phyloP scores from a whole-genome alignment of 2,797 vertebrate species.

The Bryconaethiops microstoma region DNA sequence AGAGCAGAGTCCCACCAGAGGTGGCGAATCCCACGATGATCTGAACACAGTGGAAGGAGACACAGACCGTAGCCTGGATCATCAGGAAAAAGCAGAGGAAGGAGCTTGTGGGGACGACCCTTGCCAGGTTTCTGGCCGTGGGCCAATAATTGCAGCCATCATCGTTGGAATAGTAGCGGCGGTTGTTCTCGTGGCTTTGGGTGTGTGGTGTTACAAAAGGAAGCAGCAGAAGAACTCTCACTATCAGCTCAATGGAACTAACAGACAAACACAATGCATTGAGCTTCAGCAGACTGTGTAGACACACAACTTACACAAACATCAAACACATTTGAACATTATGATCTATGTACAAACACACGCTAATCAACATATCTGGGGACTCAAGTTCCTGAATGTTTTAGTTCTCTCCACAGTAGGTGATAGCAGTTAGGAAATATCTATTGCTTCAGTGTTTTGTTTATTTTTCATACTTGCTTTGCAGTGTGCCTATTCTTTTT shows the following conservation, averaged over 20 bases:
- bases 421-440: conserved; percentile 53
- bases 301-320: conserved; percentile 29
- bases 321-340: conserved; percentile 41
- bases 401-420: conserved; percentile 57
- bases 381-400: conserved; percentile 2
- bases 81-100: conserved; percentile 70
- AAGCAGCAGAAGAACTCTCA: conserved; percentile 90
- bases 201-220: conserved; percentile 88
- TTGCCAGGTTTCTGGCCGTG: conserved; percentile 72
- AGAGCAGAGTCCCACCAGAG: conserved; percentile 47
- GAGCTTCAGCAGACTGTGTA: conserved; percentile 97
- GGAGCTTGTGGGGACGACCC: conserved; percentile 73
- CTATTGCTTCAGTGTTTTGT: conserved; percentile 43
- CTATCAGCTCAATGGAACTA: conserved; percentile 91
- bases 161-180: conserved; percentile 82
- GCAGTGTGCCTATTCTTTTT: conserved; percentile 28
- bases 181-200: conserved; percentile 71
- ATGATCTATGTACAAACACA: conserved; percentile 19
- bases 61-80: conserved; percentile 72
- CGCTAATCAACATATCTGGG: conserved; percentile 29
- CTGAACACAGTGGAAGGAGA: conserved; percentile 48
- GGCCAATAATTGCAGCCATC: conserved; percentile 83
- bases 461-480: conserved; percentile 42
- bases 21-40: conserved; percentile 27
- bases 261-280: conserved; percentile 87